Base-by-base conservation (phyloP, 2,113 vertebrate genomes). In the Martes martes region DNA sequence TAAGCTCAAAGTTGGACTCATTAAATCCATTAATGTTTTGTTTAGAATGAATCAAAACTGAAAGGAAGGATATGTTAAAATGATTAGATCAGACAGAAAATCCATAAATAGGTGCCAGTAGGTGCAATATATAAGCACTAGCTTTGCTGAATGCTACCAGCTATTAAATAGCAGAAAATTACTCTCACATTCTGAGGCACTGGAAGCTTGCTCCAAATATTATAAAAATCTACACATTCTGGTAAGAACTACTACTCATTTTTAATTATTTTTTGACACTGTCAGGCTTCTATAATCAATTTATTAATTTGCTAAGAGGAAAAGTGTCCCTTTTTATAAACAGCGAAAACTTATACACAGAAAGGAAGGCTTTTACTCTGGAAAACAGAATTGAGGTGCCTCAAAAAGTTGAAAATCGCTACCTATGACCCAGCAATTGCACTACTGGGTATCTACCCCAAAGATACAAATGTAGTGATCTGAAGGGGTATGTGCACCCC, bases 211-310 rank as follows among this genome's bases (percentile, higher is more conserved):
- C 74, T 86, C 88, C 23, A 79, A 76, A 33, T 91, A 92, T 69
- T 96, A 69, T 36, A 92, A 94, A 94, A 93, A 85, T 47, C 61
- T 78, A 65, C 63, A 57, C 36, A 69, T 96, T 71, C 45, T 45
- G 19, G 55, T 73, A 90, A 74, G 19, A 86, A 63, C 55, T 71
- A 79, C 36, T 87, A 94, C 10, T 96, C 76, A 85, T 83, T 90
- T 84, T 92, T 78, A 92, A 96, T 89, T 93, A 93, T 86, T 94
- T 95, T 95, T 94, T 96, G 47, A 82, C 14, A 91, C 52, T 81
- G 18, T 71, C 84, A 82, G 39, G 33, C 71, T 81, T 93, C 55
- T 69, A 71, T 78, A 52, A 81, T 91, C 78, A 74, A 92, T n/a
- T 83, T 90, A 81, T 88, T 95, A 91, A 86, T 95, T 81, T n/a